Evolutionary conservation across 2,888 invertebrate species (phyloP), one percentile per base, ranked within the genome.

Genomic region (Poecilobothrus nobilitatus): DNA sequence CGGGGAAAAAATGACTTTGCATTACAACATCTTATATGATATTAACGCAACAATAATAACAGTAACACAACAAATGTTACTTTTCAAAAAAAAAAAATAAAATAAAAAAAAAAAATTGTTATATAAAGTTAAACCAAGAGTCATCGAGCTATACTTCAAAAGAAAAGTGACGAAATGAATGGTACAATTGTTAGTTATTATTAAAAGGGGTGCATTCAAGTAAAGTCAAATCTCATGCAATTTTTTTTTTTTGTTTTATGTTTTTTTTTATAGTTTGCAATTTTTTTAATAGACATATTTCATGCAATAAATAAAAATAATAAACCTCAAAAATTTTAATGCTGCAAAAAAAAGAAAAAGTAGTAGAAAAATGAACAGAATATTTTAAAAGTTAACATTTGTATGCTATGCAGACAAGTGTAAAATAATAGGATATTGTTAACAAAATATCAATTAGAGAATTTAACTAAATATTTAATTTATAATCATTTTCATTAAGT

Each of bases 81-180:
- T 34, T 34, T 34, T 7, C 34, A 34, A 34, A 34, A 34, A 34
- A 34, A 34, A 34, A 34, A 34, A 34, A n/a, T n/a, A n/a, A n/a
- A n/a, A n/a, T n/a, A n/a, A n/a, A n/a, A n/a, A n/a, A 27, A 27
- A 27, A 27, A 27, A 27, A 27, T 27, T 6, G 9, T 8, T 12
- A 9, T 53, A 53, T 44, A 53, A 53, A 53, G n/a, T 53, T 53
- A 53, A 53, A 9, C 53, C n/a, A 53, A 18, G 53, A 53, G n/a
- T 53, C 53, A 53, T n/a, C 53, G 53, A 53, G 53, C 18, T 18
- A n/a, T n/a, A 53, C 53, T 53, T 53, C 53, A 53, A 53, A 53
- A 53, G 53, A 53, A 53, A 53, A 53, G 53, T 53, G 53, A 53
- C 53, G 53, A 53, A 53, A 53, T 53, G 53, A 53, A 53, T 53